Percentiles rank a stretch among this genome's conserved stretches.
These are phyloP conservation scores for Drosophila arizonae DNA, from an alignment of 1,140 invertebrate species.

Conservation along the genomic window DNA sequence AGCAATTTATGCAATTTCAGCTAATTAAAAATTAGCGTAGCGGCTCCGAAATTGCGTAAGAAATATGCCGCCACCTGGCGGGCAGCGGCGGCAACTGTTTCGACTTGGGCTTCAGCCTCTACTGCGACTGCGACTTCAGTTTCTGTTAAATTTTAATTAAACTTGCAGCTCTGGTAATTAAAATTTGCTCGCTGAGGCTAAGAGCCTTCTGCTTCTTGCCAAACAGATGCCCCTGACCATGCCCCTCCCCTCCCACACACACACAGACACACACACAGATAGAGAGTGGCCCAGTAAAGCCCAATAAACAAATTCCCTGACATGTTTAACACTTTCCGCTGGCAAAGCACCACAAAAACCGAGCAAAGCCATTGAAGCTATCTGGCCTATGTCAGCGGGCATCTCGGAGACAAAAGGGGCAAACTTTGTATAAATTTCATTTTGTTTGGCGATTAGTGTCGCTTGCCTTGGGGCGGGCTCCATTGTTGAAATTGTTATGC, in stretches of 20 bases:
- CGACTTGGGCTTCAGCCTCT: not conserved
- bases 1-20: slow-evolving; percentile 67
- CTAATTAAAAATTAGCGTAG: slow-evolving; percentile 77
- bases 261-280: not conserved
- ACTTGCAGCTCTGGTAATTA: slow-evolving; percentile 66
- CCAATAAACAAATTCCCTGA: slow-evolving; percentile 81
- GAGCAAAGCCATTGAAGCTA: slow-evolving; percentile 51
- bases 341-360: slow-evolving; percentile 39
- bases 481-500: slow-evolving; percentile 80
- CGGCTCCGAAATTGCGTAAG: slow-evolving; percentile 43
- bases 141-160: slow-evolving; percentile 76
- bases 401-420: slow-evolving; percentile 43
- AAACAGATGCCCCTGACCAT: slow-evolving; percentile 55
- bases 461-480: slow-evolving; percentile 45
- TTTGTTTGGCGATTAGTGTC: slow-evolving; percentile 81
- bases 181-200: slow-evolving; percentile 58
- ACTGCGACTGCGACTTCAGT: slow-evolving; percentile 5
- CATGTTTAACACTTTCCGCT: slow-evolving; percentile 81
- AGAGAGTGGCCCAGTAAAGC: slow-evolving; percentile 37
- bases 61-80: slow-evolving; percentile 66
- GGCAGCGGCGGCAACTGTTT: slow-evolving; percentile 6
- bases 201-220: slow-evolving; percentile 29
- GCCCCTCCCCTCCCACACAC: not conserved
- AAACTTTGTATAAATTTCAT: slow-evolving; percentile 81
- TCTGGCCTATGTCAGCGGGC: slow-evolving; percentile 66